phyloP scores from a whole-genome alignment of 2,797 vertebrate species.

The Halcyon smyrnensis region DNA sequence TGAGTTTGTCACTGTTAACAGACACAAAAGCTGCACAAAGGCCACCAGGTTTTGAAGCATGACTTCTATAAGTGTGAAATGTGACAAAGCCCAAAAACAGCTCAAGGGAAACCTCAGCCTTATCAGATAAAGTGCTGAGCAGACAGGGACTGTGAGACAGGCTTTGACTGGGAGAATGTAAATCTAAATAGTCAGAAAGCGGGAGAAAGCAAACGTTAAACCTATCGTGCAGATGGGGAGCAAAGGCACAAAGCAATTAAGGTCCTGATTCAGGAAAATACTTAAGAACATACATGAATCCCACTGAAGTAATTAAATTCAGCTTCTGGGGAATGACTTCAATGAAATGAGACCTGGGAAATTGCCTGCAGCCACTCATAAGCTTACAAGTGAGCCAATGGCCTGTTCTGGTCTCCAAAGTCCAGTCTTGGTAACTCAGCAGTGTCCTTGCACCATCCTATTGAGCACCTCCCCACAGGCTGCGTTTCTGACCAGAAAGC shows the following conservation, averaged over 20 bases:
- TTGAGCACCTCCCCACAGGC: background rate
- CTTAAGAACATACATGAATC: constrained; percentile 48
- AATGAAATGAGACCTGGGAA: constrained; percentile 47
- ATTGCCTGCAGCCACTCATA: background rate
- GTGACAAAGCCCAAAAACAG: background rate
- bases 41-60: background rate
- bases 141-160: background rate
- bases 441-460: background rate
- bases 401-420: background rate
- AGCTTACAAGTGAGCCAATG: background rate
- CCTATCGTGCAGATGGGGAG: constrained; percentile 33
- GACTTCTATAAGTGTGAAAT: background rate
- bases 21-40: background rate
- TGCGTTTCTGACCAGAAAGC: background rate
- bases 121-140: background rate
- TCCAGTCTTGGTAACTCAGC: background rate
- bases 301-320: constrained; percentile 56
- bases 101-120: background rate
- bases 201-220: background rate
- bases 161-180: background rate
- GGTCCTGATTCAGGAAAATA: constrained; percentile 60
- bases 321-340: constrained; percentile 42
- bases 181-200: background rate
- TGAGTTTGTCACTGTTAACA: constrained; percentile 13
- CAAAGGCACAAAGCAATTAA: constrained; percentile 69